phyloP scores from a whole-genome alignment of 2,888 invertebrate genomes.

The Agonopterix arenella region DNA sequence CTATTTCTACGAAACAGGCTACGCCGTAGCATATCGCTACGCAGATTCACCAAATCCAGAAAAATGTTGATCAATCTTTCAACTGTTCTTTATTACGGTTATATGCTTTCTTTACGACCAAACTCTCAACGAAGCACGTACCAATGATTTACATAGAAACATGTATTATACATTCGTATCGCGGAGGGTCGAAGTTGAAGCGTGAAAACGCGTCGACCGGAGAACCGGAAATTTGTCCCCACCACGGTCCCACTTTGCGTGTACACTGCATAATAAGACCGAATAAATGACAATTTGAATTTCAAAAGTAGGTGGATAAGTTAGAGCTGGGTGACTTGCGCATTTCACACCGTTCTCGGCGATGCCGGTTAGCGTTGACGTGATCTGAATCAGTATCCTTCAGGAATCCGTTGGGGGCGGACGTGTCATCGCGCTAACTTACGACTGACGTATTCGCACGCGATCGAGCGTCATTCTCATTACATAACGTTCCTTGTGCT shows the following conservation, averaged over 20 bases:
- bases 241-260: slow-evolving; percentile 29
- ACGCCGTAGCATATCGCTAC: background rate
- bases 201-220: slow-evolving; percentile 31
- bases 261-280: slow-evolving; percentile 46
- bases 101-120: too few species aligned
- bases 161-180: slow-evolving; percentile 4
- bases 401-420: slow-evolving; percentile 28
- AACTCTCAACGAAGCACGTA: too few species aligned
- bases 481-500: slow-evolving; percentile 61
- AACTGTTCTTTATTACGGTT: too few species aligned
- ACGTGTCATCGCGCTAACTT: slow-evolving; percentile 27
- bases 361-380: slow-evolving; percentile 42
- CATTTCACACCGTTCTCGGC: slow-evolving; percentile 55
- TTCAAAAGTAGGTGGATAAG: slow-evolving; percentile 62
- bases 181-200: slow-evolving; percentile 14
- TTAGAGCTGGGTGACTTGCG: slow-evolving; percentile 68
- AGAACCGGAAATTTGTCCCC: slow-evolving; percentile 35
- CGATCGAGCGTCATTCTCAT: slow-evolving; percentile 46
- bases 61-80: background rate
- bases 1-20: background rate
- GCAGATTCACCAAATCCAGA: background rate
- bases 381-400: slow-evolving; percentile 54
- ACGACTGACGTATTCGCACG: slow-evolving; percentile 46
- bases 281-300: slow-evolving; percentile 60
- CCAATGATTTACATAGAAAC: background rate